Percentiles rank a stretch among this genome's conserved stretches.
These are phyloP conservation scores for Drosophila jambulina DNA, from an alignment of 1,140 invertebrate genomes.

Conservation along the genomic window DNA sequence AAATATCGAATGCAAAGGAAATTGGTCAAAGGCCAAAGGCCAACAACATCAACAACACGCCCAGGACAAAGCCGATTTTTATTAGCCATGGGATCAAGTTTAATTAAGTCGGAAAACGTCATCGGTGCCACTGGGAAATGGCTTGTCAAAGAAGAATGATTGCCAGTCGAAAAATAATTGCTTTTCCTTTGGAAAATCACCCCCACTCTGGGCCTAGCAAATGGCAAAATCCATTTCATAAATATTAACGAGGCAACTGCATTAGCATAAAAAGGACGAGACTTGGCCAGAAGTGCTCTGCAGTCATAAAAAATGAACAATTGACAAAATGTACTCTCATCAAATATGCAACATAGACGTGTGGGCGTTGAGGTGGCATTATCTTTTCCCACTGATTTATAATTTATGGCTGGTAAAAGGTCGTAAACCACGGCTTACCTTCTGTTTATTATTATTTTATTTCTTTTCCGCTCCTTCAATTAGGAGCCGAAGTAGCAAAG, in stretches of 20 bases:
- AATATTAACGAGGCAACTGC: constrained; percentile 35
- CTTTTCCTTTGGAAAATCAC: constrained; percentile 11
- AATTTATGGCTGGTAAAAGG: constrained; percentile 67
- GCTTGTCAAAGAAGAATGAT: not conserved
- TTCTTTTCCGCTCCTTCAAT: constrained; percentile 27
- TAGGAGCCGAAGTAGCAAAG: constrained; percentile 10
- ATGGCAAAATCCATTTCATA: constrained; percentile 24
- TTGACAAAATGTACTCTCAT: constrained; percentile 35
- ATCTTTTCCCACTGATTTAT: constrained; percentile 51
- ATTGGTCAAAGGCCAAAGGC: not conserved
- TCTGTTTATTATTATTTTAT: constrained; percentile 9
- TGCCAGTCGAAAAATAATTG: constrained; percentile 30
- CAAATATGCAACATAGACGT: constrained; percentile 35
- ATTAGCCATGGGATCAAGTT: constrained; percentile 66
- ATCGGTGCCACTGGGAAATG: constrained; percentile 37
- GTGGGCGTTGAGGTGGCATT: constrained; percentile 1
- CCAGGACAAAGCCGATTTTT: constrained; percentile 31
- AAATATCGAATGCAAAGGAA: constrained; percentile 10
- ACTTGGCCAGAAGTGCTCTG: constrained; percentile 9
- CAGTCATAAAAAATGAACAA: constrained; percentile 38
- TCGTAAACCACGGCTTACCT: constrained; percentile 4
- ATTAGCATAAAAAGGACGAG: constrained; percentile 29
- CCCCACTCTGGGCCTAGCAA: constrained; percentile 4
- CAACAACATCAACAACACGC: constrained; percentile 7
- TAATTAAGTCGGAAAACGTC: constrained; percentile 66